Conservation (phyloP, 2,888 invertebrate genomes). For the Nezara viridula region DNA sequence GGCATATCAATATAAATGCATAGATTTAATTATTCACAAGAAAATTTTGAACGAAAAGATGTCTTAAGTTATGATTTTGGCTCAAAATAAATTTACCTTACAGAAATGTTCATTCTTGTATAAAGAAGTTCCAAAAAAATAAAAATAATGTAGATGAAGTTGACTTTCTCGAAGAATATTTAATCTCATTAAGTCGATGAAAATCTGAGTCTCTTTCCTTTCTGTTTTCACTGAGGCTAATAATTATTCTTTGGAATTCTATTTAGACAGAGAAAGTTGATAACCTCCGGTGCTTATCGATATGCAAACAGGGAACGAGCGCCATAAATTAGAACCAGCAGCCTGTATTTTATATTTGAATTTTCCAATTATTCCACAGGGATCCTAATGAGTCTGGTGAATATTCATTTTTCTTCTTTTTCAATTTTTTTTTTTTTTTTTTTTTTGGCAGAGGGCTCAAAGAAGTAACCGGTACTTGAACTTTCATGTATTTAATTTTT, state of each 20-base stretch:
- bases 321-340: conserved; percentile 38
- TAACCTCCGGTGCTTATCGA: conserved; percentile 44
- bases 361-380: conserved; percentile 43
- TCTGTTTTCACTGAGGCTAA: conserved; percentile 12
- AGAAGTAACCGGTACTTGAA: background rate
- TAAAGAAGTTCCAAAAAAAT: background rate
- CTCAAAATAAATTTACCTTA: background rate
- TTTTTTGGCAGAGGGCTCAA: background rate
- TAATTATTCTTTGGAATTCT: conserved; percentile 43
- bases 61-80: background rate
- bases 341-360: conserved; percentile 44
- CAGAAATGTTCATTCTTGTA: background rate
- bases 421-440: background rate
- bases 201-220: conserved; percentile 42
- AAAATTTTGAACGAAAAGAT: background rate
- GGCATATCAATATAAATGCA: too few species aligned
- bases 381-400: conserved; percentile 43
- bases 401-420: conserved; percentile 43
- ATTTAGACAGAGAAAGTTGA: conserved; percentile 41
- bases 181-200: conserved; percentile 10
- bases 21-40: background rate
- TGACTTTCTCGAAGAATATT: conserved; percentile 25
- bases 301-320: conserved; percentile 32
- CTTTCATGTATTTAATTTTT: too few species aligned
- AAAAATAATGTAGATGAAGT: background rate